Base-by-base conservation (phyloP, 53 echinoderm and acorn worm species). In the Holothuria leucospilota region DNA sequence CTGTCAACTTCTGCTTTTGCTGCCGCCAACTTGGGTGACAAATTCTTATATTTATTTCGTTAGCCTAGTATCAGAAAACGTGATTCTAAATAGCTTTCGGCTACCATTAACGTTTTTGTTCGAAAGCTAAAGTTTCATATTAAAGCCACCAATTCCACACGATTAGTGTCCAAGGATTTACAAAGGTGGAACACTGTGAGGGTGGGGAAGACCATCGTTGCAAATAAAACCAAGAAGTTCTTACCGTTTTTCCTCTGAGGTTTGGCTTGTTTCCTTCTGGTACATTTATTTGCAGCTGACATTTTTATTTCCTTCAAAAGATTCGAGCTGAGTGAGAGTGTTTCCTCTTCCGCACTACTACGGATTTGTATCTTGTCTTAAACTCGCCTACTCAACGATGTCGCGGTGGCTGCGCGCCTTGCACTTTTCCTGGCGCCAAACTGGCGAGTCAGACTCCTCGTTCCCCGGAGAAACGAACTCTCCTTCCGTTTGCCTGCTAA, bases 201-300 rank as follows among this genome's bases (percentile, higher is more conserved):
- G 42, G 0, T 14, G 2, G 41, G 14, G 23, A 42, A 41, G 20
- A 0, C 56, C 15, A 56, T 10, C 13, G 9, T 52, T 52, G 52
- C 8, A 56, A 56, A 15, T 16, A 16, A 16, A 56, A 56, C 52
- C 2, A 56, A 56, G 4, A 56, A 18, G 18, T 58, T 39, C 90
- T 85, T 51, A 90, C 90, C 71, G 29, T 90, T 85, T 70, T 90
- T 90, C 67, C 85, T 24, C 67, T 90, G 90, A 18, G 90, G 90
- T 59, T 90, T 90, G n/a, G 90, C 90, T 69, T 90, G 90, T 85
- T 90, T 90, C 79, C 90, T 90, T 62, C 90, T 77, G 62, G 85
- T 90, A 60, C 90, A 90, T 81, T 81, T 81, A 29, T 28, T 20
- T 14, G 60, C 28, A 10, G 60, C 58, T 81, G 81, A 40, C 75